Percentiles rank a stretch among this genome's conserved stretches.
These are phyloP conservation scores for Toxotes jaculatrix DNA, from an alignment of 2,113 vertebrate species.

Conservation along the genomic window DNA sequence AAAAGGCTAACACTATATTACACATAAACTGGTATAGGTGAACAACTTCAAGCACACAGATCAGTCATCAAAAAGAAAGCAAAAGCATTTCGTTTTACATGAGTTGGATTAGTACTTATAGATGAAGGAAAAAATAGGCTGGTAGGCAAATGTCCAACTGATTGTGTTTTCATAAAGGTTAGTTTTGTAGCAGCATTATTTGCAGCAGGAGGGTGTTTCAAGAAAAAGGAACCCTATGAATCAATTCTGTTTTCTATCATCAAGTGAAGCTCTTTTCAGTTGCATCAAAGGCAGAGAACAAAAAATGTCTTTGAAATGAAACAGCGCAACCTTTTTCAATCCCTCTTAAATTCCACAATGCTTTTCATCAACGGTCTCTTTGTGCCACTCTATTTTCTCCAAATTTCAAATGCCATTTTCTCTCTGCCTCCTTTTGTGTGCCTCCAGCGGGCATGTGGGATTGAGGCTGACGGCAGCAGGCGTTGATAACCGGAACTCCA, in stretches of 20 bases:
- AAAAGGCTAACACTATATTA: constrained; percentile 17
- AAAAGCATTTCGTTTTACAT: constrained; percentile 1
- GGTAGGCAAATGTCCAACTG: constrained; percentile 30
- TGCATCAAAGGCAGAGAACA: constrained; percentile 55
- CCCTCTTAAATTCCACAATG: constrained; percentile 45
- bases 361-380: constrained; percentile 66
- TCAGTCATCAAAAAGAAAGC: constrained; percentile 35
- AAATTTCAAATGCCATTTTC: constrained; percentile 62
- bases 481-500: constrained; percentile 51
- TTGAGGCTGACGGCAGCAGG: constrained; percentile 28
- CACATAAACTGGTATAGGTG: neutral
- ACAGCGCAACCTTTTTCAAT: constrained; percentile 55
- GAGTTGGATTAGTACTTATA: constrained; percentile 27
- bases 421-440: constrained; percentile 51
- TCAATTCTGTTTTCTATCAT: constrained; percentile 53
- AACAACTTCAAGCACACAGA: constrained; percentile 6
- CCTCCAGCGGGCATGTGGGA: constrained; percentile 37
- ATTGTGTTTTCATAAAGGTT: constrained; percentile 36
- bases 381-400: constrained; percentile 45
- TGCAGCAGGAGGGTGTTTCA: constrained; percentile 26
- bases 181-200: constrained; percentile 49
- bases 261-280: constrained; percentile 37
- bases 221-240: constrained; percentile 45
- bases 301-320: constrained; percentile 62
- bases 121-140: constrained; percentile 14